Percentiles rank a stretch among this genome's conserved stretches.
Evolutionary conservation across 2,113 vertebrate species (phyloP).

Genomic region (Psittacus erithacus): DNA sequence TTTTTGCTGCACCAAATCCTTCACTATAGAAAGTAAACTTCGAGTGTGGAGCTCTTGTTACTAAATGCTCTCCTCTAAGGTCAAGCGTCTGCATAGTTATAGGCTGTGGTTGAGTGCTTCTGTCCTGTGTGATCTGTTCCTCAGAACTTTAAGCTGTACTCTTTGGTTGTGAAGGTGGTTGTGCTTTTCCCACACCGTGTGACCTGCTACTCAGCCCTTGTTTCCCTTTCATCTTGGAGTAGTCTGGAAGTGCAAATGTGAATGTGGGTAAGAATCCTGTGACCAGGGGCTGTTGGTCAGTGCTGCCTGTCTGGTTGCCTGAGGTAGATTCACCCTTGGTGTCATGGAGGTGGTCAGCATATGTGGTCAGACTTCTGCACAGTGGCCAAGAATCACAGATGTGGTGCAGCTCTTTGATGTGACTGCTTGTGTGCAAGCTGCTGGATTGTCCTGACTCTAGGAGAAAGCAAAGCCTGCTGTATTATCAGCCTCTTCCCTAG

Average conservation of each 20-base stretch:
- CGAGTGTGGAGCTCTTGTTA: background rate
- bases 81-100: background rate
- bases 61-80: background rate
- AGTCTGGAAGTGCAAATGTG: background rate
- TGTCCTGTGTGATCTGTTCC: background rate
- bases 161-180: background rate
- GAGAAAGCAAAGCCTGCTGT: background rate
- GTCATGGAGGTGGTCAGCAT: background rate
- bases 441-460: background rate
- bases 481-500: background rate
- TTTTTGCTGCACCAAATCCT: background rate
- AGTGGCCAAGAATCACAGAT: background rate
- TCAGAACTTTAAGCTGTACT: background rate
- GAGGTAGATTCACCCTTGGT: background rate
- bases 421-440: background rate
- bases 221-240: conserved; percentile 23
- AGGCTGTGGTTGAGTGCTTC: background rate
- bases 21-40: background rate
- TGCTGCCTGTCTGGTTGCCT: background rate
- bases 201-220: background rate
- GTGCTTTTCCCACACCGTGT: conserved; percentile 27
- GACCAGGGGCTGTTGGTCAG: background rate
- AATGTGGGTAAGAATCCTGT: background rate
- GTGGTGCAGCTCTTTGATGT: background rate
- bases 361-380: background rate